Evolutionary conservation across 2,888 invertebrate species (phyloP), one percentile per base, ranked within the genome.

Genomic region (Microdon myrmicae): DNA sequence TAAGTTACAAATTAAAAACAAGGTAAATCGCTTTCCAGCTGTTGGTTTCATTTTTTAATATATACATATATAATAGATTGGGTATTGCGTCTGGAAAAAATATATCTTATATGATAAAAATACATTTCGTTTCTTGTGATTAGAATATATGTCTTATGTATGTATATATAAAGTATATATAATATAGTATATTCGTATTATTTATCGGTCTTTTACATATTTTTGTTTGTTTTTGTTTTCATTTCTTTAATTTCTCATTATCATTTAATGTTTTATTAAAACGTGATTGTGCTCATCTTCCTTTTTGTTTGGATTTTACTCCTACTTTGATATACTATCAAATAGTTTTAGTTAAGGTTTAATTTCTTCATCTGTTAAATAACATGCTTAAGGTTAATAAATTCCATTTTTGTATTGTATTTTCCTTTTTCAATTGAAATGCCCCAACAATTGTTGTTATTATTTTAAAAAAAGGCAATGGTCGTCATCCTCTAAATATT

Each of bases 221-320:
- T 44, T 55, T 53, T 68, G 59, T 61, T 60, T 54, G 53, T 70
- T 71, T 70, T 60, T 38, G 66, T 67, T 68, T 55, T 64, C 49
- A 67, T 71, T 47, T 51, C 53, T 39, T 67, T 23, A 29, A 17
- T 16, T n/a, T 28, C 16, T 14, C 17, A 32, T 48, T 28, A 2
- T 43, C 41, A 41, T 61, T 41, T 12, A 37, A 39, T 59, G 51
- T 56, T 58, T 64, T 64, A 53, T 70, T 68, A 69, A 69, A 75
- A 75, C 71, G 75, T 77, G 77, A 77, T 77, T 77, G 77, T 77
- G 77, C 77, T 77, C 73, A 77, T 76, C 77, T 73, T 72, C 72
- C 70, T 70, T 69, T 66, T 41, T 53, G 67, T 73, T 61, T 69
- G 68, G 55, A 54, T 49, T 37, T 25, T 39, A 54, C 31, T 66